Evolutionary conservation across 2,888 invertebrate genomes (phyloP).

Genomic region (Carpatolechia fugitivella): DNA sequence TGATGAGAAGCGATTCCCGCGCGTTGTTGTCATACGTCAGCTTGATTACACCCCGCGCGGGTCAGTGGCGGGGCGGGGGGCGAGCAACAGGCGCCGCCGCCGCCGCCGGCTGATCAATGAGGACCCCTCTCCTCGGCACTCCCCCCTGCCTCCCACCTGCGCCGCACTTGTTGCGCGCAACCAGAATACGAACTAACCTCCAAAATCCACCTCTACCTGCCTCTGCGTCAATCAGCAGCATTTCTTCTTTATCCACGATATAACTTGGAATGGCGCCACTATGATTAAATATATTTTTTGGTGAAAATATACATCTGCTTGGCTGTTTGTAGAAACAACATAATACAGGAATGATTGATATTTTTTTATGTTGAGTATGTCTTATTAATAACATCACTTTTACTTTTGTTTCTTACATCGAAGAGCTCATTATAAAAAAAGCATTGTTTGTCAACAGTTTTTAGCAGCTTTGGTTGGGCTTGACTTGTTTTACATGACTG

Average conservation of each 20-base stretch:
- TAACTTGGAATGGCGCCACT: too few species aligned
- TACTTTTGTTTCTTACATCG: too few species aligned
- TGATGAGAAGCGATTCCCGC: slow-evolving; percentile 10
- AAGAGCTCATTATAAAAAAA: too few species aligned
- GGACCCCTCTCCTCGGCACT: background rate
- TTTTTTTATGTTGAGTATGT: too few species aligned
- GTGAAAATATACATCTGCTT: too few species aligned
- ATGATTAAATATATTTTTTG: too few species aligned
- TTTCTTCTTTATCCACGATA: background rate
- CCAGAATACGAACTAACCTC: slow-evolving; percentile 5
- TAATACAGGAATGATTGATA: too few species aligned
- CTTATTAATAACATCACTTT: too few species aligned
- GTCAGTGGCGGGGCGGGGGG: slow-evolving; percentile 4
- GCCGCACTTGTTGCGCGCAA: slow-evolving; percentile 20
- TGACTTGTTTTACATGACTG: too few species aligned
- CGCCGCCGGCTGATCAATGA: slow-evolving; percentile 20
- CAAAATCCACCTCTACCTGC: slow-evolving; percentile 1
- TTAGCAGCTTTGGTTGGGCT: too few species aligned
- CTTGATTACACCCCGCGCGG: slow-evolving; percentile 12
- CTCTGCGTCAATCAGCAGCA: background rate
- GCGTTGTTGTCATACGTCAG: slow-evolving; percentile 12
- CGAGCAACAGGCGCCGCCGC: slow-evolving; percentile 20
- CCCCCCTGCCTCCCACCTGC: slow-evolving; percentile 10
- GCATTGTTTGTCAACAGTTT: too few species aligned
- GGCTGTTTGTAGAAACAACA: too few species aligned